Percentiles rank a stretch among this genome's conserved stretches.
phyloP scores from a whole-genome alignment of 2,797 vertebrate species.

The Miichthys miiuy region DNA sequence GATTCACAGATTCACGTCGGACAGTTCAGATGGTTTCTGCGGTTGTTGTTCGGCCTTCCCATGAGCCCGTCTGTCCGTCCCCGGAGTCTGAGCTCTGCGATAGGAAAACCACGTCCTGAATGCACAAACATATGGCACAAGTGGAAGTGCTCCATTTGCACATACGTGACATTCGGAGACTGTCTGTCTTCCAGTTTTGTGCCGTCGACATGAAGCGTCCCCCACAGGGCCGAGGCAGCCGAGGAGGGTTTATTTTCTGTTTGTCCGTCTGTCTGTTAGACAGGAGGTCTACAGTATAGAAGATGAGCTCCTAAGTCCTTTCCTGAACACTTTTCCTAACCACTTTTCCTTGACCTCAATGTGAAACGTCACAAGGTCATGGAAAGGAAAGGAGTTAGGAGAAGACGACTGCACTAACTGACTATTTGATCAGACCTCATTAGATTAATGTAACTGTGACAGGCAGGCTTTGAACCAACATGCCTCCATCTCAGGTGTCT shows the following conservation, averaged over 20 bases:
- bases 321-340: no score
- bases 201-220: background rate
- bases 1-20: constrained; percentile 2
- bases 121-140: constrained; percentile 25
- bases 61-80: background rate
- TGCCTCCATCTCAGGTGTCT: no score
- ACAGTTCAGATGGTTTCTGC: background rate
- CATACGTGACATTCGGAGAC: constrained; percentile 21
- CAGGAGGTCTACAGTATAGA: no score
- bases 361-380: no score
- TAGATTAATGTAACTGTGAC: no score
- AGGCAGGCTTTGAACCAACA: no score
- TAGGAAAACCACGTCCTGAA: constrained; percentile 49
- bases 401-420: no score
- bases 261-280: background rate
- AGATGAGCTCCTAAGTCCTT: no score
- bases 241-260: constrained; percentile 4
- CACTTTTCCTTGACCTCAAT: no score
- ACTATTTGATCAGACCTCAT: no score
- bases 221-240: background rate
- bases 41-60: background rate
- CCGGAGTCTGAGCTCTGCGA: constrained; percentile 25
- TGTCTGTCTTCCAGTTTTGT: background rate
- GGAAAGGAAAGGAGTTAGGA: no score
- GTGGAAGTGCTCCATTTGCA: constrained; percentile 19